These are phyloP conservation scores for Myopa tessellatipennis DNA, from an alignment of 2,888 invertebrate species.

Conservation along the genomic window DNA sequence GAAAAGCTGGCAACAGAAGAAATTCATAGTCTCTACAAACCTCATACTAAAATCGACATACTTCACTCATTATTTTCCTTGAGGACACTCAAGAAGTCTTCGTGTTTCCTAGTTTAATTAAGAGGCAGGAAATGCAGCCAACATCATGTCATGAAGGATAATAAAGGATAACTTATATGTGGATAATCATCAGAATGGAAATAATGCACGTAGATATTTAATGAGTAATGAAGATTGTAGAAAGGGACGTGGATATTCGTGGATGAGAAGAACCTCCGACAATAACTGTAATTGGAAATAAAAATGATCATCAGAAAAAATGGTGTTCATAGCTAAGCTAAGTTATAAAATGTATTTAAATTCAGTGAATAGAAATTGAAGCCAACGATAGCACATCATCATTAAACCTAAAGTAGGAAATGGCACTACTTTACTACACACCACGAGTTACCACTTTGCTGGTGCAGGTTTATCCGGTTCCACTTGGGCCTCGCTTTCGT, in stretches of 20 bases:
- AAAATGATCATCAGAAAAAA: not conserved
- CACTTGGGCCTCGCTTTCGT: not conserved
- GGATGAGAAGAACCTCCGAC: too few relatives aligned
- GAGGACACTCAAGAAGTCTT: conserved; percentile 9
- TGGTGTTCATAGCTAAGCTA: not conserved
- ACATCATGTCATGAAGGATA: not conserved
- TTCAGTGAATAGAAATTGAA: not conserved
- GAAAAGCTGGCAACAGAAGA: not conserved
- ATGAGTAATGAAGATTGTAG: not conserved
- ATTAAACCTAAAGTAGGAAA: not conserved
- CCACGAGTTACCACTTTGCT: not conserved
- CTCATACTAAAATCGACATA: conserved; percentile 23
- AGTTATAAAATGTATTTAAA: not conserved
- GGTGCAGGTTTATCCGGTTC: not conserved
- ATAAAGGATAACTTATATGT: too few relatives aligned
- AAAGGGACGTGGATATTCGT: not conserved
- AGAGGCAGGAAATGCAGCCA: not conserved
- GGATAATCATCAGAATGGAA: too few relatives aligned
- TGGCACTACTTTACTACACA: not conserved
- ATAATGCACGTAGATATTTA: too few relatives aligned
- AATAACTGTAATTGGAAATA: too few relatives aligned
- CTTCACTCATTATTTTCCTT: conserved; percentile 17
- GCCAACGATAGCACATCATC: not conserved
- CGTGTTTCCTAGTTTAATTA: conserved; percentile 1
- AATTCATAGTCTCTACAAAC: not conserved